Percentiles rank a stretch among this genome's conserved stretches.
phyloP scores from a whole-genome alignment of 2,113 vertebrate genomes.

The Cynopterus brachyotis region DNA sequence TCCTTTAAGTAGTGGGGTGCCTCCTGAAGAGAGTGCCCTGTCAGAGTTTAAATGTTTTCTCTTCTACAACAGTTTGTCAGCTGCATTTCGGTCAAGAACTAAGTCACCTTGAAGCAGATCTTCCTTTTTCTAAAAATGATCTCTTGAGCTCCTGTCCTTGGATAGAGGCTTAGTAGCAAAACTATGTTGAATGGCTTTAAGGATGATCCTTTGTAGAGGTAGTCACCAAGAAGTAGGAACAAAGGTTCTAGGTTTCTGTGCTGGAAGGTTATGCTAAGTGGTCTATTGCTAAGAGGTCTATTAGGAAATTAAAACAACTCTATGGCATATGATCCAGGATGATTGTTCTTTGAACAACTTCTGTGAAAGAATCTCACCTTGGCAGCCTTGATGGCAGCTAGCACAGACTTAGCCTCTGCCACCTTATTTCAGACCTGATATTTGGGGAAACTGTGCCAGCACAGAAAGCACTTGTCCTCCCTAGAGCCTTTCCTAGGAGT shows the following conservation, averaged over 20 bases:
- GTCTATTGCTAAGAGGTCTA: neutral
- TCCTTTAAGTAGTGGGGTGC: neutral
- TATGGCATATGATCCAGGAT: neutral
- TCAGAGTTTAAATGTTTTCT: neutral
- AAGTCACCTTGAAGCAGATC: neutral
- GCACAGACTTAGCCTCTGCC: neutral
- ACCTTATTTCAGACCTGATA: neutral
- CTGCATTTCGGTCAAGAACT: neutral
- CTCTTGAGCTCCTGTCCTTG: neutral
- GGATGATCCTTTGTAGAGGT: neutral
- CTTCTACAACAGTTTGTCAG: neutral
- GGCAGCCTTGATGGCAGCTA: neutral
- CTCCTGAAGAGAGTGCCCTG: neutral
- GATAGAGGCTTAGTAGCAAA: neutral
- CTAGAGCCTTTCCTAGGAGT: neutral
- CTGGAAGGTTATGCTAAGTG: neutral
- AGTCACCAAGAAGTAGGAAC: neutral
- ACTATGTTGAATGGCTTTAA: neutral
- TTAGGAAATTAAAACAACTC: neutral
- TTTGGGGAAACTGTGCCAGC: neutral
- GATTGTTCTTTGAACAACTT: neutral
- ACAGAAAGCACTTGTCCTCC: neutral
- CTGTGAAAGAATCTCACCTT: neutral
- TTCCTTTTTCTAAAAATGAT: neutral
- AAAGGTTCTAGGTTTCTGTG: neutral